phyloP scores from a whole-genome alignment of 2,113 vertebrate species.

The Zosterops pallidus region DNA sequence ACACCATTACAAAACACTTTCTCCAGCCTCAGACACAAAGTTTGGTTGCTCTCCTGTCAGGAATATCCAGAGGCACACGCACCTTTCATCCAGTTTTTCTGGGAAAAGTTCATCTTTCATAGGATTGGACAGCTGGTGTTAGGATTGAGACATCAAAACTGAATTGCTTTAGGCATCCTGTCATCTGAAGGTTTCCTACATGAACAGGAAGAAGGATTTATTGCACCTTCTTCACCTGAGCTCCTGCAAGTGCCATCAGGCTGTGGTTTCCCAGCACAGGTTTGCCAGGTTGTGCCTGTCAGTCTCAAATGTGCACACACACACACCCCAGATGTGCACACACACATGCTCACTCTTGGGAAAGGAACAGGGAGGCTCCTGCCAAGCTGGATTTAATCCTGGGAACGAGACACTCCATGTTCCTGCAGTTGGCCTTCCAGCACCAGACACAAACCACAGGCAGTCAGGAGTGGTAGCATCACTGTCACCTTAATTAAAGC shows the following conservation, averaged over 20 bases:
- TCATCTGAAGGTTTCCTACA: not conserved
- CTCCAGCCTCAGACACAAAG: not conserved
- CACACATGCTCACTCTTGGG: not conserved
- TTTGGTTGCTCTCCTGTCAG: not conserved
- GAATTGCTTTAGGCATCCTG: not conserved
- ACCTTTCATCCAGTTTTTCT: not conserved
- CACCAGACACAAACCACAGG: not conserved
- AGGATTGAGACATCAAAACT: not conserved
- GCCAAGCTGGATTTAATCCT: not conserved
- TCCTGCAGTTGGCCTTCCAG: not conserved
- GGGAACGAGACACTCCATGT: not conserved
- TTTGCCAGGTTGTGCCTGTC: not conserved
- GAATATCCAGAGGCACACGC: not conserved
- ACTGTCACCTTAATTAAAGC: not conserved
- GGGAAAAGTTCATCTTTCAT: not conserved
- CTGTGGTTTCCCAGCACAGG: not conserved
- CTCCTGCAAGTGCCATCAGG: not conserved
- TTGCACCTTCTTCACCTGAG: not conserved
- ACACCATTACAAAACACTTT: not conserved
- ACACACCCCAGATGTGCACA: not conserved
- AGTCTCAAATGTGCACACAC: not conserved
- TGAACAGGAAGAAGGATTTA: not conserved
- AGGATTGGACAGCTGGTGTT: not conserved
- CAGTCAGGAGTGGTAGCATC: not conserved
- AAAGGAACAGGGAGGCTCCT: not conserved